phyloP scores from a whole-genome alignment of 2,797 vertebrate genomes.

The Octomys mimax region DNA sequence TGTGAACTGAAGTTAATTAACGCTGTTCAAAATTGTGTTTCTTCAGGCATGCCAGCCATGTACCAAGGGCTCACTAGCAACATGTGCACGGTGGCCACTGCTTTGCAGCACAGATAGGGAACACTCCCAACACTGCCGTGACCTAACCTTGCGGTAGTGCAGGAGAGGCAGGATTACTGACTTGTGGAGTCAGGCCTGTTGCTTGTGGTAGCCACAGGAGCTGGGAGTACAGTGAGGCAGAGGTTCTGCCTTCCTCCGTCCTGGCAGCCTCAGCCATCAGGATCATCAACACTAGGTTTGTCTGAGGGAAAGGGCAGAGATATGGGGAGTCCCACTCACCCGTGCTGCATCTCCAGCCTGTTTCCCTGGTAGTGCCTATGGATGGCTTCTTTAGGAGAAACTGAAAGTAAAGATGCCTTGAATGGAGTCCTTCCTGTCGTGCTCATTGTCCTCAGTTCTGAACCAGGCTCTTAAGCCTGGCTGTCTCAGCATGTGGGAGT shows the following conservation, averaged over 20 bases:
- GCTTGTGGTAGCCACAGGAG: background rate
- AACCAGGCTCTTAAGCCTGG: background rate
- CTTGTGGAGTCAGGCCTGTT: background rate
- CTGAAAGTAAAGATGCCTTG: background rate
- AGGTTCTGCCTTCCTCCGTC: background rate
- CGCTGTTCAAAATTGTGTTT: background rate
- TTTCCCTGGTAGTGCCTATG: background rate
- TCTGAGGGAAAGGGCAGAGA: accelerated
- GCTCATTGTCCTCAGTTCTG: background rate
- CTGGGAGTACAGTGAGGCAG: background rate
- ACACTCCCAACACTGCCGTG: background rate
- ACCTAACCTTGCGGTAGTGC: background rate
- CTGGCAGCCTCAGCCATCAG: background rate
- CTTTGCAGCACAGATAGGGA: background rate
- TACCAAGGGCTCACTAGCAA: background rate
- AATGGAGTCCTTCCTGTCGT: background rate
- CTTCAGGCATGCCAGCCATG: background rate
- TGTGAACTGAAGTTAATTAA: conserved; percentile 28
- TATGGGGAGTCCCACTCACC: accelerated
- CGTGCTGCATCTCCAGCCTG: background rate
- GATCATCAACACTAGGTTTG: background rate
- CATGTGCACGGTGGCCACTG: background rate
- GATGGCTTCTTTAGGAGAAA: background rate
- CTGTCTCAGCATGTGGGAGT: background rate
- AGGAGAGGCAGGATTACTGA: background rate